Base-by-base conservation (phyloP, 2,888 invertebrate genomes). In the Cerastis rubricosa region DNA sequence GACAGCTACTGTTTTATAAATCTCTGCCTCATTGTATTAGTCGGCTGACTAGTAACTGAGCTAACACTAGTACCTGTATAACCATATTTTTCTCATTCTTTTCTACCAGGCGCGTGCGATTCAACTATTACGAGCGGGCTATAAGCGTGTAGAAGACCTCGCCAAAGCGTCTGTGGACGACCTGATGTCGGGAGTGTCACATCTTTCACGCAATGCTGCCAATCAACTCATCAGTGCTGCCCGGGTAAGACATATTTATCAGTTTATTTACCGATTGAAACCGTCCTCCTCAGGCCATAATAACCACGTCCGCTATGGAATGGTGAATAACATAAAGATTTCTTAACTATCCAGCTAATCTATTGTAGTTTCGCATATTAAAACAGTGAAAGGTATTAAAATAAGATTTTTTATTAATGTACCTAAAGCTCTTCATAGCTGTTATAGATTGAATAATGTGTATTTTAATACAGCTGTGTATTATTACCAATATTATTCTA, bases 181-280 rank as follows among this genome's bases (percentile, higher is more conserved):
- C 8, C 96, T 99, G 82, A 95, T 97, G 2, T 93, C 97, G 25
- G 93, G 96, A 64, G 97, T 99, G 12, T 97, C 98, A 77, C 98
- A 98, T 92, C 97, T 99, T 94, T 97, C 98, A 0, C 93, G 96
- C n/a, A 97, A 97, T 88, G 97, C 98, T 19, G 99, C 99, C 5
- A 97, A 96, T 69, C 98, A 98, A 93, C 98, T 99, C 72, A 97
- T 99, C 83, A 98, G 98, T 75, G 98, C 99, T 47, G 99, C 99
- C 0, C 98, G 99, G 97, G 98, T 98, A 93, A 93, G 51, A 43
- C 22, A 11, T 0, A 25, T 25, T 43, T 43, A 43, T 17, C 4
- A 7, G 1, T 64, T 17, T 43, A 19, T 25, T 57, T 17, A 2
- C 25, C 8, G 14, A 22, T n/a, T n/a, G 11, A 45, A 45, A 67